Percentiles rank a stretch among this genome's conserved stretches.
These are phyloP conservation scores for Catalaphyllia jardinei DNA, from an alignment of 64 coral and sea anemone genomes.

Conservation along the genomic window DNA sequence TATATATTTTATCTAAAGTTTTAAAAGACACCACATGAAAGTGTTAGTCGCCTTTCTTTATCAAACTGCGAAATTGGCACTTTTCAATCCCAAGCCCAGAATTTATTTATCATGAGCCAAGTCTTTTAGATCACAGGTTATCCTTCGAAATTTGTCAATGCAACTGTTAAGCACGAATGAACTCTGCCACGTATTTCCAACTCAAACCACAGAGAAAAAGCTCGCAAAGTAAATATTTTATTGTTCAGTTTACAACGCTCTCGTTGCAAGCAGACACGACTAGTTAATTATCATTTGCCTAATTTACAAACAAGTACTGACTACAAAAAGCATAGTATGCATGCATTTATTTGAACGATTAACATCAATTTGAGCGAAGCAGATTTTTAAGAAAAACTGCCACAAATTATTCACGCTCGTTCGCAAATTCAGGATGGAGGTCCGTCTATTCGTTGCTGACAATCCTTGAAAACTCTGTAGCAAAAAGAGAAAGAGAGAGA, in stretches of 20 bases:
- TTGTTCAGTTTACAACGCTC: neutral
- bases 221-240: neutral
- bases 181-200: too few relatives aligned
- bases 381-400: neutral
- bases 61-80: too few relatives aligned
- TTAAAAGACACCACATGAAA: too few relatives aligned
- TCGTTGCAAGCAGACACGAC: too few relatives aligned
- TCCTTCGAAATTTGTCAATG: too few relatives aligned
- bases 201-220: too few relatives aligned
- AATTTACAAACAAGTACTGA: neutral
- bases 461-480: constrained; percentile 35
- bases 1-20: too few relatives aligned
- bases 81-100: too few relatives aligned
- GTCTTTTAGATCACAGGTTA: too few relatives aligned
- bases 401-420: neutral
- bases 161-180: too few relatives aligned
- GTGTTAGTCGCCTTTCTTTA: too few relatives aligned
- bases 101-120: too few relatives aligned
- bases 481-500: neutral
- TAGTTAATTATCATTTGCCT: neutral
- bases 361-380: neutral
- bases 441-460: constrained; percentile 15
- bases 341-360: neutral
- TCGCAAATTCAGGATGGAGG: neutral
- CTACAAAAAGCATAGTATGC: neutral